These are phyloP conservation scores for Ptychadena robeensis DNA, from an alignment of 2,797 vertebrate species.

Conservation along the genomic window DNA sequence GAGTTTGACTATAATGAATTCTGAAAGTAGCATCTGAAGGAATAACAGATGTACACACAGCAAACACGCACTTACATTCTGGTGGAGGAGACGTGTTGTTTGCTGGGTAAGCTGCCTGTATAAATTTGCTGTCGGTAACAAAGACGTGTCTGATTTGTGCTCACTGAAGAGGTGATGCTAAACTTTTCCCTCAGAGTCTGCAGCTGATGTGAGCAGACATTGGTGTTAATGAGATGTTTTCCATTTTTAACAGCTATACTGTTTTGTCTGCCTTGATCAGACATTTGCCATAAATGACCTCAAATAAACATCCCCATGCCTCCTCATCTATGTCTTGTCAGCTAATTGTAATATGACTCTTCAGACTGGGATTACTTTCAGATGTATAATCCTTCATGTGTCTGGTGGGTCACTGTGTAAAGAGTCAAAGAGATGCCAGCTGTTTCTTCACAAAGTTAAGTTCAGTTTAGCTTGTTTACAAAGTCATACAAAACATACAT, in stretches of 20 bases:
- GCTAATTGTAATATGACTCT: constrained; percentile 62
- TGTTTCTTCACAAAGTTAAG: too few relatives aligned
- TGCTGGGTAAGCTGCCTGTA: constrained; percentile 44
- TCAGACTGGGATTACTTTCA: constrained; percentile 47
- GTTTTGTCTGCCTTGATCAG: constrained; percentile 64
- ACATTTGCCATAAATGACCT: constrained; percentile 65
- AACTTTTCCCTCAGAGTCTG: constrained; percentile 53
- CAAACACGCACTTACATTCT: constrained; percentile 14
- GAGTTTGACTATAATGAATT: constrained; percentile 42
- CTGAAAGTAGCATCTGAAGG: constrained; percentile 48
- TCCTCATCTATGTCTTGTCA: constrained; percentile 39
- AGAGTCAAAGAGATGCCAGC: too few relatives aligned
- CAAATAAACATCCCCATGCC: constrained; percentile 61
- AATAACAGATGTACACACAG: constrained; percentile 47
- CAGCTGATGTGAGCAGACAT: constrained; percentile 60
- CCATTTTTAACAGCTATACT: constrained; percentile 61
- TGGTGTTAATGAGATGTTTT: constrained; percentile 59
- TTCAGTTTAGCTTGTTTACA: not conserved
- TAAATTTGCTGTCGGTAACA: constrained; percentile 55
- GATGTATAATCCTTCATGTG: not conserved
- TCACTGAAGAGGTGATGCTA: constrained; percentile 50
- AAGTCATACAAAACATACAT: too few relatives aligned
- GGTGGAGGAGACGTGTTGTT: constrained; percentile 11
- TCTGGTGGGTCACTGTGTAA: not conserved
- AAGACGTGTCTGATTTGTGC: constrained; percentile 57